Conservation (phyloP, 1,140 invertebrate species). For the Pinna nobilis region DNA sequence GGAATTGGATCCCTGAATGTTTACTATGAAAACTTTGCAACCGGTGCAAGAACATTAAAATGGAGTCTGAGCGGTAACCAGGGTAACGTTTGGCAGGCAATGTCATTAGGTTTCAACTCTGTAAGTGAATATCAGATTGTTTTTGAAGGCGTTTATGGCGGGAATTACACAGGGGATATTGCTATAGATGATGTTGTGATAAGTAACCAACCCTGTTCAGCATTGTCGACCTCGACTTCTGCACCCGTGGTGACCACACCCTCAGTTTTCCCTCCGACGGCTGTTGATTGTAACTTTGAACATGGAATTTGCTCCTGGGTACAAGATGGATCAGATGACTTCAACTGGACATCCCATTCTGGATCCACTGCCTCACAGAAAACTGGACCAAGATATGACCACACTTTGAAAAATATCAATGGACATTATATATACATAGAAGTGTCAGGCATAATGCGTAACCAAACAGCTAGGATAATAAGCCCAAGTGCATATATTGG, state of each 20-base stretch:
- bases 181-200: slow-evolving; percentile 83
- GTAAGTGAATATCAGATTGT: slow-evolving; percentile 75
- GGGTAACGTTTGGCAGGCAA: slow-evolving; percentile 65
- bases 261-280: slow-evolving; percentile 39
- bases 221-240: slow-evolving; percentile 54
- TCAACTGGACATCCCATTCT: slow-evolving; percentile 65
- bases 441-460: slow-evolving; percentile 66
- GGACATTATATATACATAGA: slow-evolving; percentile 66
- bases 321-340: slow-evolving; percentile 60
- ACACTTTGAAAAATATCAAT: slow-evolving; percentile 58
- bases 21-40: slow-evolving; percentile 61
- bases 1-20: slow-evolving; percentile 69
- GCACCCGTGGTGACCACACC: slow-evolving; percentile 8
- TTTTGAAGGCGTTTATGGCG: slow-evolving; percentile 82
- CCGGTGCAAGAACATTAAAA: slow-evolving; percentile 22
- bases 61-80: slow-evolving; percentile 63
- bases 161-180: slow-evolving; percentile 81
- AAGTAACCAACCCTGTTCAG: slow-evolving; percentile 67
- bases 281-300: slow-evolving; percentile 70
- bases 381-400: slow-evolving; percentile 68
- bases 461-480: slow-evolving; percentile 83
- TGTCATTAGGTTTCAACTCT: slow-evolving; percentile 38
- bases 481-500: slow-evolving; percentile 72
- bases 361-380: slow-evolving; percentile 54
- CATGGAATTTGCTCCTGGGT: slow-evolving; percentile 61